Evolutionary conservation across 2,888 invertebrate species (phyloP), one percentile per base, ranked within the genome.

Genomic region (Zygogramma bicolorata): DNA sequence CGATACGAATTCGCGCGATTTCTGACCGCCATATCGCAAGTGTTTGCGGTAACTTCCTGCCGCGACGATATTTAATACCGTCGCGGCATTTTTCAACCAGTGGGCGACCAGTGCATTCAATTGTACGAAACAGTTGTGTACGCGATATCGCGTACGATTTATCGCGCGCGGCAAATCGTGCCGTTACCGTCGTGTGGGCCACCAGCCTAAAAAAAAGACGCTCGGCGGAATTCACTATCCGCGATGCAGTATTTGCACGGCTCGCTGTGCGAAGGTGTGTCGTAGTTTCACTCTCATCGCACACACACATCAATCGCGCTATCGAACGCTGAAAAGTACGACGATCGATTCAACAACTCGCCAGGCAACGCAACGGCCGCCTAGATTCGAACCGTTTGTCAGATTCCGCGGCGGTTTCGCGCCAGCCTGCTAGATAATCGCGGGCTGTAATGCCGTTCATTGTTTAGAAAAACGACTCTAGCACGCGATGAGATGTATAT

Each of bases 151-250:
- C n/a, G n/a, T n/a, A n/a, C n/a, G n/a, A n/a, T n/a, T n/a, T n/a
- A n/a, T n/a, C n/a, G n/a, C n/a, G n/a, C n/a, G n/a, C n/a, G n/a
- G n/a, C n/a, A n/a, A n/a, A n/a, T n/a, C n/a, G n/a, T n/a, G n/a
- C n/a, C n/a, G n/a, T n/a, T n/a, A n/a, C n/a, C n/a, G n/a, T n/a
- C n/a, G n/a, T n/a, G n/a, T n/a, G n/a, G n/a, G n/a, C n/a, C n/a
- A n/a, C n/a, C n/a, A n/a, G n/a, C n/a, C n/a, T n/a, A n/a, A 68
- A 68, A 71, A 71, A 72, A 68, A 59, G 59, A 65, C 67, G 63
- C 38, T 42, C 69, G 46, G 29, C 68, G 40, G 59, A 62, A 27
- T 34, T 62, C 62, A 15, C 62, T 22, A 25, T 53, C 53, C 65
- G 53, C 66, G 66, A 72, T 72, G 72, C 72, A 72, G 72, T 72